These are phyloP conservation scores for Pimpla rufipes DNA, from an alignment of 2,888 invertebrate species.

Conservation along the genomic window DNA sequence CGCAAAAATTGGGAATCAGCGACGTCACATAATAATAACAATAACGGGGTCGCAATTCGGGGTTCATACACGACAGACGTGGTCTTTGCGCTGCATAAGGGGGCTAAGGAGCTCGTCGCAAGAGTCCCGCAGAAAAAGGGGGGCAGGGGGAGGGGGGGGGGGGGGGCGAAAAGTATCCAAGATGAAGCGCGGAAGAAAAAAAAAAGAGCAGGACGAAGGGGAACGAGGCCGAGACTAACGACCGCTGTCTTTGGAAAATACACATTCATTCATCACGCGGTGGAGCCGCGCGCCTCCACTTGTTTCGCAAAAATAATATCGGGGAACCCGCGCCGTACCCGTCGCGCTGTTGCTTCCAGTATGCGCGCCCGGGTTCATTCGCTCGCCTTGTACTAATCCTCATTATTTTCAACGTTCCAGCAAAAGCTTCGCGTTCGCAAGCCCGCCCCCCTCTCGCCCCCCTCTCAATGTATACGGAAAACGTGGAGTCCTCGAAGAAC, in stretches of 20 bases:
- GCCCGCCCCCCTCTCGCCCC: neutral
- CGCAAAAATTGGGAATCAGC: too few species aligned
- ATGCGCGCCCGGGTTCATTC: slow-evolving; percentile 32
- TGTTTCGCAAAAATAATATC: slow-evolving; percentile 61
- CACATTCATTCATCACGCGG: slow-evolving; percentile 62
- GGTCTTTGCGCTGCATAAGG: neutral
- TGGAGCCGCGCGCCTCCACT: slow-evolving; percentile 21
- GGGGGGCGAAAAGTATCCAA: slow-evolving; percentile 18
- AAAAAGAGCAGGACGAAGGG: slow-evolving; percentile 25
- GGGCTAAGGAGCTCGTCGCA: neutral
- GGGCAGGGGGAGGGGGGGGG: too few species aligned
- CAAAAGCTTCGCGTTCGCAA: slow-evolving; percentile 52
- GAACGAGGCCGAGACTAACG: slow-evolving; percentile 56
- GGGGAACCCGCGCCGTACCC: slow-evolving; percentile 14
- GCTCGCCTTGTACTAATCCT: slow-evolving; percentile 60
- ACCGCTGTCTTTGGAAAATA: slow-evolving; percentile 60
- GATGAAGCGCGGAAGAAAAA: slow-evolving; percentile 14
- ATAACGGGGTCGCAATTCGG: neutral
- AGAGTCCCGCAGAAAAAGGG: neutral
- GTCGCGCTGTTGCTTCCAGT: slow-evolving; percentile 4
- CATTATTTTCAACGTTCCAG: slow-evolving; percentile 63
- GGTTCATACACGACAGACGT: neutral
- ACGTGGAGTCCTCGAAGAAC: slow-evolving; percentile 30
- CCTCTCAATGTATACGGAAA: slow-evolving; percentile 20
- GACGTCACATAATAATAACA: neutral